phyloP scores from a whole-genome alignment of 2,797 vertebrate species.

The Sus cebifrons region DNA sequence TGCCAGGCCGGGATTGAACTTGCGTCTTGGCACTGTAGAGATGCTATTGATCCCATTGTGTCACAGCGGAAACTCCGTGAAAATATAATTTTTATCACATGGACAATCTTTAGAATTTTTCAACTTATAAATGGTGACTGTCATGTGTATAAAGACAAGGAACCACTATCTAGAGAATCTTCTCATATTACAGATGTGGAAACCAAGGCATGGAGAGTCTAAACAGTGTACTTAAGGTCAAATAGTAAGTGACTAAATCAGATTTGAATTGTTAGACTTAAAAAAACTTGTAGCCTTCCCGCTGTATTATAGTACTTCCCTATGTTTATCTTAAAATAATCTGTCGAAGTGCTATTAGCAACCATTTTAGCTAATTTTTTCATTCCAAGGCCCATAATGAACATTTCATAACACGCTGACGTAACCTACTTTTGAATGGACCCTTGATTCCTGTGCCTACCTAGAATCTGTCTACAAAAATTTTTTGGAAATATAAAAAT shows the following conservation, averaged over 20 bases:
- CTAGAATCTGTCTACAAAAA: not conserved
- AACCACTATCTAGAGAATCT: not conserved
- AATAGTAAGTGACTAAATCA: conserved; percentile 44
- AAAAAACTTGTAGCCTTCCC: not conserved
- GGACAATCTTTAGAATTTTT: not conserved
- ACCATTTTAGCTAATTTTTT: not conserved
- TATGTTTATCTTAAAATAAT: conserved; percentile 20
- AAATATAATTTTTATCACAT: not conserved
- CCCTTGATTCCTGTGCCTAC: not conserved
- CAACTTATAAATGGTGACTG: not conserved
- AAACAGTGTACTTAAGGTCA: conserved; percentile 45
- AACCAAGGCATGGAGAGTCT: conserved; percentile 20
- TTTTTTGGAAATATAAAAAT: not conserved
- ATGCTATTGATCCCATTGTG: too few relatives aligned
- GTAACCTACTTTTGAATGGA: not conserved
- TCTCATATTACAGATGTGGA: conserved; percentile 46
- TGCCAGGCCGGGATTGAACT: too few relatives aligned
- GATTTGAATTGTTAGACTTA: conserved; percentile 31
- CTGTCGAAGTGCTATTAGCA: not conserved
- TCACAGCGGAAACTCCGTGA: not conserved
- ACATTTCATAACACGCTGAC: not conserved
- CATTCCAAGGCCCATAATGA: not conserved
- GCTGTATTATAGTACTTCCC: not conserved
- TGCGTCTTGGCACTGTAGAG: too few relatives aligned
- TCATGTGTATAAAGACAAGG: not conserved